Percentiles rank a stretch among this genome's conserved stretches.
These are phyloP conservation scores for Pampus argenteus DNA, from an alignment of 2,797 vertebrate genomes.

Conservation along the genomic window DNA sequence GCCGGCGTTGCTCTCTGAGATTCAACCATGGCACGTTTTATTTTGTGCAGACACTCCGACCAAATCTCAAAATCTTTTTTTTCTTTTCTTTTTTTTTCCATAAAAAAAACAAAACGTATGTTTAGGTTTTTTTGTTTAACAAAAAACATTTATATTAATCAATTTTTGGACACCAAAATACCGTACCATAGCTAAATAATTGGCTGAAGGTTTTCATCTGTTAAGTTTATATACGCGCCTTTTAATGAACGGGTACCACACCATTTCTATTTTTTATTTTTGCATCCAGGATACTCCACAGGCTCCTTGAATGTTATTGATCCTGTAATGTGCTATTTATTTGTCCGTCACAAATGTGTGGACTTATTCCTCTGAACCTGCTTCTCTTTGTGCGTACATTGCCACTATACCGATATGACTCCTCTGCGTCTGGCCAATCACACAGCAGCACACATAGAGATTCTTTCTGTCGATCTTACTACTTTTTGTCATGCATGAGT, in stretches of 20 bases:
- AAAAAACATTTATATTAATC: slow-evolving; percentile 20
- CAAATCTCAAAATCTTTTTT: slow-evolving; percentile 67
- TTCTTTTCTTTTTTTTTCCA: slow-evolving; percentile 23
- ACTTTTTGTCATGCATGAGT: slow-evolving; percentile 50
- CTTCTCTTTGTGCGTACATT: slow-evolving; percentile 42
- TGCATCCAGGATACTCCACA: slow-evolving; percentile 33
- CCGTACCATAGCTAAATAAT: not conserved
- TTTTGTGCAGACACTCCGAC: slow-evolving; percentile 63
- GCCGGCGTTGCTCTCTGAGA: slow-evolving; percentile 58
- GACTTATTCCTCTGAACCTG: slow-evolving; percentile 54
- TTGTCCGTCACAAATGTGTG: slow-evolving; percentile 63
- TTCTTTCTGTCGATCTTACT: slow-evolving; percentile 38
- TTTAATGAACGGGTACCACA: slow-evolving; percentile 14
- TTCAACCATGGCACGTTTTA: slow-evolving; percentile 49
- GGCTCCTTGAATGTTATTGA: slow-evolving; percentile 77
- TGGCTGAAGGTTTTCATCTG: slow-evolving; percentile 9
- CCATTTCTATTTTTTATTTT: slow-evolving; percentile 12
- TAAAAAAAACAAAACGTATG: too few species aligned
- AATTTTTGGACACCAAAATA: slow-evolving; percentile 3
- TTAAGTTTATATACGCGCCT: slow-evolving; percentile 40
- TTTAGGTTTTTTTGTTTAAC: slow-evolving; percentile 16
- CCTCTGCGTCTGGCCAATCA: slow-evolving; percentile 25
- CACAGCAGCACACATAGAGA: slow-evolving; percentile 41
- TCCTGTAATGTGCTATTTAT: slow-evolving; percentile 78
- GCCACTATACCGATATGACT: slow-evolving; percentile 10